Conservation (phyloP, 2,113 vertebrate genomes). For the Spea multiplicata region DNA sequence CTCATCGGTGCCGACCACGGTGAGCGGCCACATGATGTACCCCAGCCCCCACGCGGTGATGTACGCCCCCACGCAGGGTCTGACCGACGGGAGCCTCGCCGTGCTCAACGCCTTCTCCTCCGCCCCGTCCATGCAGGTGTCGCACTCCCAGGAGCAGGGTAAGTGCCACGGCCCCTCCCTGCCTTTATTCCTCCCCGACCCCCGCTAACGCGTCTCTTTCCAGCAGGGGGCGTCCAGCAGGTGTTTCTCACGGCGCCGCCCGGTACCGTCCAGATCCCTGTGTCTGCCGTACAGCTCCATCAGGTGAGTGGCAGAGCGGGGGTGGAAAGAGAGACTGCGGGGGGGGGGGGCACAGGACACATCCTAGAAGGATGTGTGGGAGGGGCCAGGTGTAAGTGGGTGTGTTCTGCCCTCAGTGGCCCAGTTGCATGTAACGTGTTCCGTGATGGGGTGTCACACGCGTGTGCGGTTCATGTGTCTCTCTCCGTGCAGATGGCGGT, state of each 20-base stretch:
- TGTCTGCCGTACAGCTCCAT: conserved; percentile 95
- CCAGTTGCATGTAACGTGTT: too few species aligned
- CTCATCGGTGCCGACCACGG: conserved; percentile 88
- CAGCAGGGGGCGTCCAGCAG: conserved; percentile 83
- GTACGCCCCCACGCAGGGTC: conserved; percentile 88
- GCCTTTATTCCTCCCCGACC: background rate
- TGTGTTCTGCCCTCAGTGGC: too few species aligned
- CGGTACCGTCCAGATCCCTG: conserved; percentile 94
- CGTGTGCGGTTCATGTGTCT: background rate
- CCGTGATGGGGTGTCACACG: background rate
- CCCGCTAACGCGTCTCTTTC: background rate
- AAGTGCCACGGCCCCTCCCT: conserved; percentile 52
- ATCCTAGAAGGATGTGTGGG: too few species aligned
- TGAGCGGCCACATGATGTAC: conserved; percentile 98
- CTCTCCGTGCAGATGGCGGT: conserved; percentile 83
- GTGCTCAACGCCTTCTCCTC: conserved; percentile 97
- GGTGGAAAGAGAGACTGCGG: too few species aligned
- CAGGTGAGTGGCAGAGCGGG: conserved; percentile 70
- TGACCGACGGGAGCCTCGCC: conserved; percentile 85
- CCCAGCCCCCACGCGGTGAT: conserved; percentile 91
- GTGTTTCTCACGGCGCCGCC: conserved; percentile 92
- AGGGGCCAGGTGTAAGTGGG: too few species aligned
- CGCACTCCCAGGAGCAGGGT: conserved; percentile 91
- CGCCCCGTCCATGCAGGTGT: conserved; percentile 91
- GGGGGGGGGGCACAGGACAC: too few species aligned